These are phyloP conservation scores for Spatulosminthurus flaviceps DNA, from an alignment of 2,888 invertebrate species.

Conservation along the genomic window DNA sequence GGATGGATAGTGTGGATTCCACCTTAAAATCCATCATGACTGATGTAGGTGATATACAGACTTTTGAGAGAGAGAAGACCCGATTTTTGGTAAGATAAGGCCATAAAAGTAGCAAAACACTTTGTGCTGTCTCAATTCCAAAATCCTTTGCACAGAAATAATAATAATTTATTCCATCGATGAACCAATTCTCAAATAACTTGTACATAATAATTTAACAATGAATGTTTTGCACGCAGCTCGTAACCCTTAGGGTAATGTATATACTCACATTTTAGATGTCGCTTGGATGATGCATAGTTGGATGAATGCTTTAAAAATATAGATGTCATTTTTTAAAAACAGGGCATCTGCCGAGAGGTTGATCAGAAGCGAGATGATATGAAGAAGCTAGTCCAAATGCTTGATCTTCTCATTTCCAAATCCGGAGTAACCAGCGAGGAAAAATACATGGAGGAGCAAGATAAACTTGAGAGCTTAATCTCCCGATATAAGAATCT, in stretches of 20 bases:
- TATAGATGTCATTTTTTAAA: neutral
- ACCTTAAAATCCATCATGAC: slow-evolving; percentile 84
- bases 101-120: too few species aligned
- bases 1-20: slow-evolving; percentile 91
- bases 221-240: slow-evolving; percentile 52
- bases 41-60: slow-evolving; percentile 85
- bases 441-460: slow-evolving; percentile 80
- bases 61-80: slow-evolving; percentile 88
- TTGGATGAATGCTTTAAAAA: too few species aligned
- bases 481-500: slow-evolving; percentile 89
- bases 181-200: neutral
- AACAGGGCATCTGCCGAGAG: slow-evolving; percentile 86
- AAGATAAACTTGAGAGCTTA: slow-evolving; percentile 81
- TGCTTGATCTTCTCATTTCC: slow-evolving; percentile 83
- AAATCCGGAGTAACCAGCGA: slow-evolving; percentile 76
- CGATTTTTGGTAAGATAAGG: slow-evolving; percentile 80
- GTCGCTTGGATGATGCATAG: neutral
- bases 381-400: slow-evolving; percentile 95
- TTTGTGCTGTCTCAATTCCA: too few species aligned
- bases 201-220: neutral
- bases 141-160: too few species aligned
- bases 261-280: neutral
- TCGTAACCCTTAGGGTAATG: slow-evolving; percentile 56
- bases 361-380: slow-evolving; percentile 90
- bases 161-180: too few species aligned